phyloP scores from a whole-genome alignment of 1,140 invertebrate species.

The Macrocentrus cingulum region DNA sequence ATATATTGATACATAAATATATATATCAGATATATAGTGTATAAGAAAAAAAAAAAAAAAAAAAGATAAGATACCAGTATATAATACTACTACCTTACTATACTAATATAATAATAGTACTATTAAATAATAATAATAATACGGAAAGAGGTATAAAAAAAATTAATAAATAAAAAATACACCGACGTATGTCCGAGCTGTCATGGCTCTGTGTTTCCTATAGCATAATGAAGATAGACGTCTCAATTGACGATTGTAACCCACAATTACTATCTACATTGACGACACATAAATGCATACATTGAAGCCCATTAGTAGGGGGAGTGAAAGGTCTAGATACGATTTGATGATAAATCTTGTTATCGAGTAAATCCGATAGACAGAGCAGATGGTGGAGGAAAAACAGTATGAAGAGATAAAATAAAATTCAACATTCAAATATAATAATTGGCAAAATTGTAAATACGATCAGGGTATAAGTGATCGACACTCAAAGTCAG shows the following conservation, averaged over 20 bases:
- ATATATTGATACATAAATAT: slow-evolving; percentile 24
- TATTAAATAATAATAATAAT: too few species aligned
- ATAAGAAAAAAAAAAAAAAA: slow-evolving; percentile 7
- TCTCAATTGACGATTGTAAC: slow-evolving; percentile 19
- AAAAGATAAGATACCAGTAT: too few species aligned
- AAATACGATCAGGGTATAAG: slow-evolving; percentile 52
- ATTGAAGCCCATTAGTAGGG: slow-evolving; percentile 20
- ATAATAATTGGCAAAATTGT: slow-evolving; percentile 34
- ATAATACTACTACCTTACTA: too few species aligned
- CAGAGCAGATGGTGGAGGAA: background rate
- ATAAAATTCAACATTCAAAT: too few species aligned
- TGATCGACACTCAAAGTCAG: slow-evolving; percentile 31
- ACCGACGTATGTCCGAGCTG: slow-evolving; percentile 12
- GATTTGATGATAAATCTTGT: slow-evolving; percentile 3
- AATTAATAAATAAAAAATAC: too few species aligned
- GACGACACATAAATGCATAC: background rate
- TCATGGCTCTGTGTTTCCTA: slow-evolving; percentile 22
- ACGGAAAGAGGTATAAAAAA: too few species aligned
- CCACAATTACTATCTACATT: slow-evolving; percentile 18
- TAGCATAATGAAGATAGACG: slow-evolving; percentile 22
- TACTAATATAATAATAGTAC: too few species aligned
- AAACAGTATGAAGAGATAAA: slow-evolving; percentile 1
- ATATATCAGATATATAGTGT: too few species aligned
- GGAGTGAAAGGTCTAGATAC: background rate
- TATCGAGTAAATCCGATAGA: background rate